Conservation (phyloP, 2,113 vertebrate genomes). For the Dendrocopos noguchii region DNA sequence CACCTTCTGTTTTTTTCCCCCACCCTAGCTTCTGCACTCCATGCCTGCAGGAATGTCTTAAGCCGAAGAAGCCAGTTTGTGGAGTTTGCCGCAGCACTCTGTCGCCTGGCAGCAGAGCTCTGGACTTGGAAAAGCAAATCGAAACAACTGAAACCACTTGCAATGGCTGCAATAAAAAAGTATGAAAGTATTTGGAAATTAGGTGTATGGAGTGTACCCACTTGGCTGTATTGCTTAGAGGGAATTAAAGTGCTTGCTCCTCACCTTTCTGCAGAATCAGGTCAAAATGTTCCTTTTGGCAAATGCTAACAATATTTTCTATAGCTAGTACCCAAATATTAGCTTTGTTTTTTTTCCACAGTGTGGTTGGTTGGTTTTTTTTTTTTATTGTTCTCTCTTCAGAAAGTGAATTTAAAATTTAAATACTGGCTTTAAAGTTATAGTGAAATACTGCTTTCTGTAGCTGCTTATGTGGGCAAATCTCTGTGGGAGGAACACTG, state of each 20-base stretch:
- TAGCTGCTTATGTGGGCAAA: not conserved
- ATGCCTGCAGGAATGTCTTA: conserved; percentile 94
- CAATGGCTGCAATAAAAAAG: conserved; percentile 91
- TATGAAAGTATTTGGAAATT: conserved; percentile 50
- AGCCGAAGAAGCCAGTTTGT: conserved; percentile 92
- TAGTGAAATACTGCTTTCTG: not conserved
- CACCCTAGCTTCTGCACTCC: conserved; percentile 87
- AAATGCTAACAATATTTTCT: not conserved
- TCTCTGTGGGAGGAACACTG: not conserved
- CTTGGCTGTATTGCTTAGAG: not conserved
- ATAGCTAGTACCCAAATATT: not conserved
- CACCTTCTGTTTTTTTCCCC: not conserved
- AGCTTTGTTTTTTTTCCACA: not conserved
- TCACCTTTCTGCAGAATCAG: not conserved
- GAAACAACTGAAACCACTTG: conserved; percentile 86
- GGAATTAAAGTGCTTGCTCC: not conserved
- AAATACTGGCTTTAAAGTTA: not conserved
- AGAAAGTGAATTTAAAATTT: not conserved
- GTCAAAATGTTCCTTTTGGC: not conserved
- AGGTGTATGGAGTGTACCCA: not conserved
- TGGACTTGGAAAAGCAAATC: conserved; percentile 86
- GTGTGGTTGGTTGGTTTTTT: not conserved
- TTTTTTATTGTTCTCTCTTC: not conserved
- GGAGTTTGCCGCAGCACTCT: conserved; percentile 91
- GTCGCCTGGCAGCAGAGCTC: conserved; percentile 79